Conservation (phyloP, 2,113 vertebrate genomes). For the Rhinopomastus cyanomelas region DNA sequence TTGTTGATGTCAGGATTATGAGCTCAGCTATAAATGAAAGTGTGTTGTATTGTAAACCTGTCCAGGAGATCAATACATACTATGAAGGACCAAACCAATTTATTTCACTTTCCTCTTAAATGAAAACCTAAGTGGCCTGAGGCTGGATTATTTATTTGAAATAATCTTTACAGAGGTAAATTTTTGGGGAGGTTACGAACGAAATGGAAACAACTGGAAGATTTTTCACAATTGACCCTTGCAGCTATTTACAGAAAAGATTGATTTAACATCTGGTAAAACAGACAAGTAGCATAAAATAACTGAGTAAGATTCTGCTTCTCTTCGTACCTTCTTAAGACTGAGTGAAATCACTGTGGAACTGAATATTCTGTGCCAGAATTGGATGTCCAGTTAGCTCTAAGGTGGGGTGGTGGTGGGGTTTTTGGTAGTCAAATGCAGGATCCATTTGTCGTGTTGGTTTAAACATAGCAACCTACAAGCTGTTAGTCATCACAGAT, state of each 20-base stretch:
- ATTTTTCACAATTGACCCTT: neutral
- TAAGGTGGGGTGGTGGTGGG: neutral
- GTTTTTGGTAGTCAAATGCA: neutral
- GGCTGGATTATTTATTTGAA: neutral
- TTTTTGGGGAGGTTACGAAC: neutral
- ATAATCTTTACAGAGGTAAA: neutral
- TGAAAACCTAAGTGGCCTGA: neutral
- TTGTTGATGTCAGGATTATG: slow-evolving; percentile 39
- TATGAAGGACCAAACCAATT: slow-evolving; percentile 20
- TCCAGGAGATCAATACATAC: slow-evolving; percentile 29
- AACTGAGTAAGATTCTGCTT: too few relatives aligned
- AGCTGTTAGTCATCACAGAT: slow-evolving; percentile 1
- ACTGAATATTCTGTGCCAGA: neutral
- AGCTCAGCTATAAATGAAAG: slow-evolving; percentile 32
- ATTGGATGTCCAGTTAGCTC: neutral
- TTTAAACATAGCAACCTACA: neutral
- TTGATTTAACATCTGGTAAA: too few relatives aligned
- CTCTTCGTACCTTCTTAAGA: too few relatives aligned
- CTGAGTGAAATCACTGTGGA: neutral
- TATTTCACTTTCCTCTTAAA: neutral
- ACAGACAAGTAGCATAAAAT: too few relatives aligned
- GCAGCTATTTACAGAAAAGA: neutral
- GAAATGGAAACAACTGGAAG: neutral
- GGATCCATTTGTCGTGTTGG: neutral
- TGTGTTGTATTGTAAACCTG: slow-evolving; percentile 47